Base-by-base conservation (phyloP, 1,140 invertebrate species). In the Ditylenchus dipsaci region DNA sequence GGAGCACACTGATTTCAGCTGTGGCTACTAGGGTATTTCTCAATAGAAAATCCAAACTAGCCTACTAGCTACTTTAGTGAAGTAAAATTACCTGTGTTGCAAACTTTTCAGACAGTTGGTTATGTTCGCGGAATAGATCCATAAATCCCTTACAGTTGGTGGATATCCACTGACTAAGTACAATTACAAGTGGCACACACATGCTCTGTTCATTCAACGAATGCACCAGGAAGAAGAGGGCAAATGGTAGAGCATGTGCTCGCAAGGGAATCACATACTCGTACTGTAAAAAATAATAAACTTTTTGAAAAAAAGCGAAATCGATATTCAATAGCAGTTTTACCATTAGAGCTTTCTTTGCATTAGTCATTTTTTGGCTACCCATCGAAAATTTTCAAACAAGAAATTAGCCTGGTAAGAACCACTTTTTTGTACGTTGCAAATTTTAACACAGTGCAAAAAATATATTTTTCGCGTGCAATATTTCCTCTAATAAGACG, bases 181-280 rank as follows among this genome's bases (percentile, higher is more conserved):
- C 38, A 19, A 17, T 19, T 5, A 29, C 59, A 5, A 61, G 59
- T 45, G 59, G 29, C 19, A n/a, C 59, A 61, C 27, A 21, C 11
- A 57, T 11, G 19, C 3, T 30, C n/a, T 19, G 29, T 8, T 61
- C 59, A 21, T n/a, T 21, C 3, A 61, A 45, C 19, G 59, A 61
- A 17, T 61, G 59, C 1, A 61, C 38, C 19, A 61, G 19, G 29
- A 61, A 61, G 59, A 61, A 61, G 29, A 45, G 42, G n/a, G 59
- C 59, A 61, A 61, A 61, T 29, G 27, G 19, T 17, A 61, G 29
- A 7, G 59, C 59, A 45, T 61, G n/a, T n/a, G n/a, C 38, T 19
- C 27, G 59, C n/a, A 61, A 27, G 17, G 59, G 59, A 19, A 47
- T 19, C 59, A 61, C 17, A 27, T 61, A 61, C n/a, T 61, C 59